Evolutionary conservation across 1,140 invertebrate species (phyloP), one percentile per base, ranked within the genome.

Genomic region (Spodoptera litura): DNA sequence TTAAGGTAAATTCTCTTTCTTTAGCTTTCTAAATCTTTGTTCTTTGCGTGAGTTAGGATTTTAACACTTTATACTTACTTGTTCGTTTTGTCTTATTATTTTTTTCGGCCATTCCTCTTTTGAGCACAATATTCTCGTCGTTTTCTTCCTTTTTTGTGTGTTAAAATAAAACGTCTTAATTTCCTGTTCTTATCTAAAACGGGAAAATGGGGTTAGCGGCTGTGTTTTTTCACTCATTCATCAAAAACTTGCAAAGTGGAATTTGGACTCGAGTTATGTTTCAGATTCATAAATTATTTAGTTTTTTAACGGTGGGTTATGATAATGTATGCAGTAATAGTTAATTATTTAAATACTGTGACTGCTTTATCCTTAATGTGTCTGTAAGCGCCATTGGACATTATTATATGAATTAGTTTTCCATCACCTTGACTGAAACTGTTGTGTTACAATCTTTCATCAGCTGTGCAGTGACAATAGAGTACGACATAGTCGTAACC

Each of bases 11-110:
- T 81, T 79, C 68, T 82, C 53, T 38, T 61, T 80, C 52, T 78
- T 76, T 49, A 52, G 66, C 73, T 83, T 79, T 70, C 59, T 78
- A 78, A 81, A 78, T 78, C 59, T 77, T 77, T 77, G 31, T 59
- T 76, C 38, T 74, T 77, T 76, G 31, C 27, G 68, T 25, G 64
- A 59, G 58, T 76, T 77, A 25, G 44, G 49, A 53, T 62, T 62
- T 64, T 52, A 75, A 75, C 59, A 75, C 51, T 75, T 79, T 52
- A 44, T 68, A 35, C 61, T 68, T 58, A 35, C 61, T 71, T 75
- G 38, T 52, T 73, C 44, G 44, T 53, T 75, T 68, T 74, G 35
- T 75, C 53, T 74, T 58, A 64, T 56, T 78, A 70, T 70, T 71
- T 49, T 64, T 44, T 44, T 44, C 6, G 38, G 38, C 9, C 31